These are phyloP conservation scores for Tylochromis polylepis DNA, from an alignment of 2,113 vertebrate genomes.

Conservation along the genomic window DNA sequence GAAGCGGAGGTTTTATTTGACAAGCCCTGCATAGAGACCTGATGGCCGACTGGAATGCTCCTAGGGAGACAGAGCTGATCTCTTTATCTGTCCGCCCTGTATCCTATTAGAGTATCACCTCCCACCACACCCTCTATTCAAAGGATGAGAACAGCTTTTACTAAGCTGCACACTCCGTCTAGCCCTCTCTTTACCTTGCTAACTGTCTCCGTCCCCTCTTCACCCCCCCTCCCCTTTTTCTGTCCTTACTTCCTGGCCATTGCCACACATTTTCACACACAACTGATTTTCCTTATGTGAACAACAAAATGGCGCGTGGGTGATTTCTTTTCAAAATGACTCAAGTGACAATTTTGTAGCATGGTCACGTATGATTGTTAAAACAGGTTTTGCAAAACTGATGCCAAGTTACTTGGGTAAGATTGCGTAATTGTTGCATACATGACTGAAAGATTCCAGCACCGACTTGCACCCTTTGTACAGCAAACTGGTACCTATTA, in stretches of 20 bases:
- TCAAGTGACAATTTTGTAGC: neutral
- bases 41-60: slow-evolving; percentile 40
- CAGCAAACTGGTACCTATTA: neutral
- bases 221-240: neutral
- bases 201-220: neutral
- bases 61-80: slow-evolving; percentile 42
- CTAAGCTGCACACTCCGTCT: slow-evolving; percentile 31
- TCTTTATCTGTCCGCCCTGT: slow-evolving; percentile 57
- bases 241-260: neutral
- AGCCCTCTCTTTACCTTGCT: slow-evolving; percentile 16
- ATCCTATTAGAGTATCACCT: slow-evolving; percentile 66
- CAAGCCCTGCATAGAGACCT: slow-evolving; percentile 30
- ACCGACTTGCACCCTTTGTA: neutral
- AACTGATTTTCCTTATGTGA: neutral
- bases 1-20: slow-evolving; percentile 45
- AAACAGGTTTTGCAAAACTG: neutral
- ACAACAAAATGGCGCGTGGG: neutral
- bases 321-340: neutral
- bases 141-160: slow-evolving; percentile 53
- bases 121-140: slow-evolving; percentile 50
- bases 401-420: neutral
- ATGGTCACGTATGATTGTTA: neutral
- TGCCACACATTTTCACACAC: neutral
- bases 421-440: neutral
- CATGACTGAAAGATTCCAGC: neutral